Evolutionary conservation across 2,888 invertebrate species (phyloP).

Genomic region (Archips crataeganus): DNA sequence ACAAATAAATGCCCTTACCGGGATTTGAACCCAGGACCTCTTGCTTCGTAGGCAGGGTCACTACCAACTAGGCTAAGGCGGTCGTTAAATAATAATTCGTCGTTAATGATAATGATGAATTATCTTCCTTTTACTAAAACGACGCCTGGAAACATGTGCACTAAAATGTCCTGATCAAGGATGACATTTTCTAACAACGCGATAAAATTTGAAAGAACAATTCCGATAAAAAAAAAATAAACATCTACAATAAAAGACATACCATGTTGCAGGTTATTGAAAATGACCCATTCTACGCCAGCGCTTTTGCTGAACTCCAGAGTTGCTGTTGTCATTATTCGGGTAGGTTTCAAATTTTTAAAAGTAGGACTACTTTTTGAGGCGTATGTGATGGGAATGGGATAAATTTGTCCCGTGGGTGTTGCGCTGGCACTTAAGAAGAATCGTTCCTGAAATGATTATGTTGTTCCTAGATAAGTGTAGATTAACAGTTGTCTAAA

Average conservation of each 20-base stretch:
- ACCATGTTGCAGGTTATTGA: conserved; percentile 89
- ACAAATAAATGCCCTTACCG: no score
- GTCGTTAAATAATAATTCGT: no score
- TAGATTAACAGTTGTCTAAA: neutral
- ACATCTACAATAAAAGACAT: conserved; percentile 41
- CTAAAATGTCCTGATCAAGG: no score
- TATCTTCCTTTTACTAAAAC: no score
- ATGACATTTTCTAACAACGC: no score
- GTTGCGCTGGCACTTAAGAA: conserved; percentile 71
- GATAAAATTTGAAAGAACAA: neutral
- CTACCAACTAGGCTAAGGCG: no score
- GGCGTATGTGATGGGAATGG: conserved; percentile 77
- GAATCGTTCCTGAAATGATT: conserved; percentile 79
- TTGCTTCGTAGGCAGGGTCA: no score
- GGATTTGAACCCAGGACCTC: no score
- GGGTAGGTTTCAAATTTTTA: conserved; percentile 58
- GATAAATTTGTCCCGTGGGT: conserved; percentile 67
- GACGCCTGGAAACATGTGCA: no score
- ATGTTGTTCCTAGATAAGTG: no score
- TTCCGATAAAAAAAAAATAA: no score
- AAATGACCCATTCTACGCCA: conserved; percentile 86
- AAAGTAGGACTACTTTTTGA: conserved; percentile 68
- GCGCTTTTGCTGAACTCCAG: conserved; percentile 59
- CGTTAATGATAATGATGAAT: no score
- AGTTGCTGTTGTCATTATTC: conserved; percentile 78